A percentile compares a stretch with the other conserved stretches of the same genome.
These are phyloP conservation scores for Drosophila longiperda DNA, from an alignment of 2,888 invertebrate species.

Conservation along the genomic window DNA sequence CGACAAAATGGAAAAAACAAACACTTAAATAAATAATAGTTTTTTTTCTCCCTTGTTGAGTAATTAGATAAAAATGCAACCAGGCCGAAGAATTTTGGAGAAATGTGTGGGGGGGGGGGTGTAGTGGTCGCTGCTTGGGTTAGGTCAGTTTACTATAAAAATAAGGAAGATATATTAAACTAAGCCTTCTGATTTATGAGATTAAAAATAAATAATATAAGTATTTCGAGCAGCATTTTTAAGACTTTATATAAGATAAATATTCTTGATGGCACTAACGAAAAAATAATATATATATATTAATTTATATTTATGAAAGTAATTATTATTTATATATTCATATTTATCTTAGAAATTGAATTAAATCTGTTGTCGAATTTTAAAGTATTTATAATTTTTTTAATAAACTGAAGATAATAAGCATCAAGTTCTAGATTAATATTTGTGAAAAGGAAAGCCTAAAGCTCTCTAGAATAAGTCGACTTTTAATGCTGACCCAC, in stretches of 20 bases:
- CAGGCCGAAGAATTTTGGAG: background rate
- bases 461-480: background rate
- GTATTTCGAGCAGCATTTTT: background rate
- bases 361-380: background rate
- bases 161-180: background rate
- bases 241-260: background rate
- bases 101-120: background rate
- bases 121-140: conserved; percentile 6
- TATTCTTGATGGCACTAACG: background rate
- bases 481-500: background rate
- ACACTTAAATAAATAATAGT: conserved; percentile 18
- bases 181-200: background rate
- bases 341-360: background rate
- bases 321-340: too few species aligned
- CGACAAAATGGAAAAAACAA: background rate
- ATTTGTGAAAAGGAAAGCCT: background rate
- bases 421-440: background rate
- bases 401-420: background rate
- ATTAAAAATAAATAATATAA: background rate
- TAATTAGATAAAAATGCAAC: conserved; percentile 43
- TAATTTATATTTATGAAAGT: too few species aligned
- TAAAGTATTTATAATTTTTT: background rate
- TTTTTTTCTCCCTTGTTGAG: conserved; percentile 8
- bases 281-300: background rate
- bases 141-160: conserved; percentile 27